Percentiles rank a stretch among this genome's conserved stretches.
Conservation (phyloP, 2,113 vertebrate genomes). For the Halcyon malimbica region DNA sequence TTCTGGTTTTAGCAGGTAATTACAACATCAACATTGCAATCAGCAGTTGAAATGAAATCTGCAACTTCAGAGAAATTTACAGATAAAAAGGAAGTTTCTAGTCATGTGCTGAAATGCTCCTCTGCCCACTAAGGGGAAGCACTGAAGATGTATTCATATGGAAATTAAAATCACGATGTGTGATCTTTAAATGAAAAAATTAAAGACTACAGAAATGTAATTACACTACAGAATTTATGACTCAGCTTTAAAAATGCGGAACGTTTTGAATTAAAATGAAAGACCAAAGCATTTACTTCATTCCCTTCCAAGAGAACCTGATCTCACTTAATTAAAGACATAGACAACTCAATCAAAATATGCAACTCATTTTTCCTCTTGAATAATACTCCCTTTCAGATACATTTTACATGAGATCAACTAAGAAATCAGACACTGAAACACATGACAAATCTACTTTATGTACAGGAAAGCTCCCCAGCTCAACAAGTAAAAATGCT, state of each 20-base stretch:
- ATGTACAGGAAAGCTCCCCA: neutral
- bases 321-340: constrained; percentile 43
- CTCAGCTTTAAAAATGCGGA: constrained; percentile 55
- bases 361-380: neutral
- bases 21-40: constrained; percentile 13
- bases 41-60: constrained; percentile 26
- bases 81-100: constrained; percentile 31
- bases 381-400: neutral
- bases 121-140: constrained; percentile 5
- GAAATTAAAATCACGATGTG: constrained; percentile 14
- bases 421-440: neutral
- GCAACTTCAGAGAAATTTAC: constrained; percentile 13
- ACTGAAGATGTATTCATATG: neutral
- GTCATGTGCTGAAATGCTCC: neutral
- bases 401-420: neutral
- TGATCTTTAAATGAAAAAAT: constrained; percentile 67
- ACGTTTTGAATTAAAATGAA: constrained; percentile 36
- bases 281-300: constrained; percentile 35
- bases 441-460: neutral
- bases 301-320: constrained; percentile 31
- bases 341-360: constrained; percentile 25
- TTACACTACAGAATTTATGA: constrained; percentile 56
- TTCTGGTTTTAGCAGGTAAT: neutral
- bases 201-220: constrained; percentile 46
- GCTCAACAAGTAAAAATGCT: neutral